Evolutionary conservation across 2,888 invertebrate genomes (phyloP), one percentile per base, ranked within the genome.

Genomic region (Pristionchus maxplancki): DNA sequence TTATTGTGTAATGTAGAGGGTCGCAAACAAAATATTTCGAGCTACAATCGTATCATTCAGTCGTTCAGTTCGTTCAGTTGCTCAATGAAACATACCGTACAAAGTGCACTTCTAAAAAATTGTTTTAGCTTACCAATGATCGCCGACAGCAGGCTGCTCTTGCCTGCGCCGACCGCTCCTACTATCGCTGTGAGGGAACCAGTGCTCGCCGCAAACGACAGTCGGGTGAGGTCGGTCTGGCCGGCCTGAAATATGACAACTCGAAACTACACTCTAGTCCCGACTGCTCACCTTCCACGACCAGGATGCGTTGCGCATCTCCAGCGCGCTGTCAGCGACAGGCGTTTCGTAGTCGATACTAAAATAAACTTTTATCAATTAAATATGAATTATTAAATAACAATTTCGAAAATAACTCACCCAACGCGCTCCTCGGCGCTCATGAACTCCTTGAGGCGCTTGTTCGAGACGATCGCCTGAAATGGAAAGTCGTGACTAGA

Each of bases 361-460:
- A 53, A 24, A 44, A 44, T 4, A 58, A 24, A 3, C n/a, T n/a
- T n/a, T n/a, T n/a, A n/a, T n/a, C n/a, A n/a, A n/a, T n/a, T n/a
- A n/a, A n/a, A n/a, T n/a, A n/a, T n/a, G n/a, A n/a, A n/a, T n/a
- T 58, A 5, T 58, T 58, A 4, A 40, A 62, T 85, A 50, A 40
- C 50, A 40, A 6, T 71, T 64, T 64, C 64, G 34, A 31, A 34
- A 34, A 71, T 8, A 78, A 78, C 78, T 20, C 71, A 58, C 9
- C 78, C 71, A 28, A 89, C 89, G 34, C 91, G 81, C 89, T 92
- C 92, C 31, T 90, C 90, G 8, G 91, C 91, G 20, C 88, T 88
- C 48, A 94, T 89, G 90, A 94, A 94, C 28, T 93, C 91, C 88
- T 93, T 90, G 64, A 94, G 87, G 34, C 94, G 91, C 37, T 91